Evolutionary conservation across 2,888 invertebrate genomes (phyloP).

Genomic region (Drosophila parthenogenetica): DNA sequence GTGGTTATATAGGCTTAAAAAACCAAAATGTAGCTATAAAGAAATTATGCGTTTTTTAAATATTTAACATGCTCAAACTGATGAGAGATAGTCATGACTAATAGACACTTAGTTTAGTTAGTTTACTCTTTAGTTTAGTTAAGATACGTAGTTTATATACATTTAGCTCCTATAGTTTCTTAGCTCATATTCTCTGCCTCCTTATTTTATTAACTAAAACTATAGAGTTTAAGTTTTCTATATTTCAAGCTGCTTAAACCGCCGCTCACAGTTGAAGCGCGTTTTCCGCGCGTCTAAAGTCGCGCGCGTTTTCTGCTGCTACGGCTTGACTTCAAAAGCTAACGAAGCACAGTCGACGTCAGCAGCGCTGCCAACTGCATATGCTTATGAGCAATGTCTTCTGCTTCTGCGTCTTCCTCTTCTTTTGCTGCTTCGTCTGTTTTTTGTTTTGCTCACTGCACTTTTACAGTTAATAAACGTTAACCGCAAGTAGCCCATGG

Average conservation of each 20-base stretch:
- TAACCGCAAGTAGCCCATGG: slow-evolving; percentile 56
- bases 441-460: slow-evolving; percentile 2
- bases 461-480: slow-evolving; percentile 68
- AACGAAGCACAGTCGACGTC: slow-evolving; percentile 27
- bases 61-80: no score
- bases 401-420: slow-evolving; percentile 2
- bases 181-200: no score
- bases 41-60: no score
- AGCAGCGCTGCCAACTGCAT: slow-evolving; percentile 35
- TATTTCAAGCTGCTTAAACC: background rate
- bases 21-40: no score
- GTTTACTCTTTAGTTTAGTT: no score
- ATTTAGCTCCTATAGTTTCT: no score
- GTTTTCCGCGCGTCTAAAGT: slow-evolving; percentile 30
- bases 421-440: slow-evolving; percentile 5
- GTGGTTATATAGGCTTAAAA: no score
- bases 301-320: slow-evolving; percentile 20
- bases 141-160: no score
- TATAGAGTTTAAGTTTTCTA: no score
- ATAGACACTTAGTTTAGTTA: no score
- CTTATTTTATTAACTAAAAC: no score
- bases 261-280: background rate
- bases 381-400: slow-evolving; percentile 31
- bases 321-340: slow-evolving; percentile 30
- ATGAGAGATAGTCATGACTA: no score